Conservation (phyloP, 1,140 invertebrate species). For the Liolophura sinensis region DNA sequence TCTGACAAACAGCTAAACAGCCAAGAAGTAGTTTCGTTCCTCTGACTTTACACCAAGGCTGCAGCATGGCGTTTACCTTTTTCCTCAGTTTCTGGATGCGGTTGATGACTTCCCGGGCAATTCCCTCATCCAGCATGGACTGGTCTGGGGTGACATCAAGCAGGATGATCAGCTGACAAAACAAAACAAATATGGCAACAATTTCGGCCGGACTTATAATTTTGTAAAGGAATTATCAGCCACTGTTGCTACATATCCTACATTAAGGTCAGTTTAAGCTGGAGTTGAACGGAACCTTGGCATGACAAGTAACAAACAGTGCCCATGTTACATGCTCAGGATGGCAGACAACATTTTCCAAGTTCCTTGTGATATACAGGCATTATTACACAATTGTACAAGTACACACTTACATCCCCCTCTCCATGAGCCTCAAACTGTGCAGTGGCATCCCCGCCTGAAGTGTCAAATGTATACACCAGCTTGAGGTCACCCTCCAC, state of each 20-base stretch:
- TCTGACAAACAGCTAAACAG: too few species aligned
- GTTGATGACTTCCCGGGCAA: slow-evolving; percentile 89
- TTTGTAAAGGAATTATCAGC: too few species aligned
- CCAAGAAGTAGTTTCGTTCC: neutral
- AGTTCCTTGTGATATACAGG: too few species aligned
- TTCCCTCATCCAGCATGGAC: slow-evolving; percentile 82
- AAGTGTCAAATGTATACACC: slow-evolving; percentile 74
- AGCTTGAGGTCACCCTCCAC: slow-evolving; percentile 81
- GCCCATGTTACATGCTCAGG: too few species aligned
- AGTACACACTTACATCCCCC: slow-evolving; percentile 67
- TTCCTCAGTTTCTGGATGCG: slow-evolving; percentile 97
- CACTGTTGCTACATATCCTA: too few species aligned
- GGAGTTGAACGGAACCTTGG: too few species aligned
- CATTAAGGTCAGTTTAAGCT: too few species aligned
- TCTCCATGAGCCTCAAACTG: slow-evolving; percentile 86
- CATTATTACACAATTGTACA: too few species aligned
- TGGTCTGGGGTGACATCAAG: slow-evolving; percentile 73
- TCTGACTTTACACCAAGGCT: neutral
- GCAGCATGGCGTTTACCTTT: slow-evolving; percentile 63
- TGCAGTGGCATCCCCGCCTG: slow-evolving; percentile 60
- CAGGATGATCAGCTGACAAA: slow-evolving; percentile 56
- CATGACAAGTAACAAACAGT: too few species aligned
- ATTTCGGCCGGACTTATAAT: too few species aligned
- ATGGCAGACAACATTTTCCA: too few species aligned
- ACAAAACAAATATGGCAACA: neutral